phyloP scores from a whole-genome alignment of 2,113 vertebrate genomes.

The Herpetotheres cachinnans region DNA sequence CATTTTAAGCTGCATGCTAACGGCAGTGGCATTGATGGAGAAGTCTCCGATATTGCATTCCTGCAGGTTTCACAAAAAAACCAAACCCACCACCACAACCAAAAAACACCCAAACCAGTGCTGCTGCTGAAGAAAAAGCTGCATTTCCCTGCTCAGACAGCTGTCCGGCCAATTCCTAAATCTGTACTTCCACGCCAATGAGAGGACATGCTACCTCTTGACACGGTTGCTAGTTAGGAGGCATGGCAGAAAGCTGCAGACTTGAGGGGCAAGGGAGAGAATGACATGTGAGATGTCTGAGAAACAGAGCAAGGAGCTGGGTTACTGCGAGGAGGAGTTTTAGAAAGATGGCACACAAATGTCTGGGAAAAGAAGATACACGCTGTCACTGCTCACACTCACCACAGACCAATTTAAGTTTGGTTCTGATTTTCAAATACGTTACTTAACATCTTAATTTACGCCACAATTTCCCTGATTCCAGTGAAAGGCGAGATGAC shows the following conservation, averaged over 20 bases:
- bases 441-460: neutral
- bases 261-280: neutral
- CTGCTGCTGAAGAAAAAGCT: neutral
- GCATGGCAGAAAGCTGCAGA: neutral
- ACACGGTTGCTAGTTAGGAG: rapidly evolving
- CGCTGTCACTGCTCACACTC: neutral
- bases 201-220: neutral
- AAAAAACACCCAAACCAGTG: neutral
- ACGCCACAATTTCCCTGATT: rapidly evolving
- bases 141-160: neutral
- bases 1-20: neutral
- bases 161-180: neutral
- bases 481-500: rapidly evolving
- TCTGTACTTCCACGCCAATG: neutral
- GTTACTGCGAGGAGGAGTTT: neutral
- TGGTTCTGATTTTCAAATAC: neutral
- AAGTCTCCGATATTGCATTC: neutral
- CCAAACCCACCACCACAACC: too few relatives aligned
- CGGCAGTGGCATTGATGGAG: neutral
- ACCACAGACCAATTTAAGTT: neutral
- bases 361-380: neutral
- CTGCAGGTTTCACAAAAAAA: neutral
- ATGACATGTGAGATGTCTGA: neutral
- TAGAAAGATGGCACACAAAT: neutral
- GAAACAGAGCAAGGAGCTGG: neutral